Base-by-base conservation (phyloP, 64 coral and sea anemone species). In the Pocillopora damicornis region DNA sequence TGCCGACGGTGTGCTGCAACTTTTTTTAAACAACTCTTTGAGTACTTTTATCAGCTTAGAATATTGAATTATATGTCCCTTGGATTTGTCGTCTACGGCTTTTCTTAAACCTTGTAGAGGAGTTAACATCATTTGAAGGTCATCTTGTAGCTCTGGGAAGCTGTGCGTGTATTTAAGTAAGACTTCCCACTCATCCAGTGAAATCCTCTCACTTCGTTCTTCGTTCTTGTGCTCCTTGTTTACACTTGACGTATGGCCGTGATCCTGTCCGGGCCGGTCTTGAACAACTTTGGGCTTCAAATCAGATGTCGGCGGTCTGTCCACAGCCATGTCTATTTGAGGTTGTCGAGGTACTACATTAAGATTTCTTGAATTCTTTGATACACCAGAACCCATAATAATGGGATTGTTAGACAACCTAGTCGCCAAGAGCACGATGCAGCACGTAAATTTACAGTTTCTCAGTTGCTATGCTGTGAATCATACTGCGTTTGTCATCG, bases 401-500 rank as follows among this genome's bases (percentile, higher is more conserved):
- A 80, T 80, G 1, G 75, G 11, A n/a, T 11, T 71, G 20, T 23
- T 9, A 58, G 36, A 75, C 5, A 2, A 5, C 12, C 36, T 30
- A 13, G 13, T 17, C 12, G 14, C 35, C 35, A 11, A 5, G 11
- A 34, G 74, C 37, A 37, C 30, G 74, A 5, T 15, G 6, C 37
- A 13, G 37, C 16, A 14, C 5, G 82, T 63, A 1, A 82, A 83
- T 17, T 82, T 77, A 76, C 88, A 87, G 72, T 82, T 91, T 59
- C 77, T 42, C 57, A 60, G 57, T 80, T 60, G 15, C 15, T 34
- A 22, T 80, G 15, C n/a, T 60, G 22, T 8, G 20, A 20, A 51
- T 51, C 42, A 0, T 7, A 51, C 42, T 51, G 42, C 42, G 7
- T 51, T 7, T 51, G 42, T 51, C 42, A 51, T 7, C 30, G 30